A percentile compares a stretch with the other conserved stretches of the same genome.
Conservation (phyloP, 2,113 vertebrate genomes). For the Galemys pyrenaicus region DNA sequence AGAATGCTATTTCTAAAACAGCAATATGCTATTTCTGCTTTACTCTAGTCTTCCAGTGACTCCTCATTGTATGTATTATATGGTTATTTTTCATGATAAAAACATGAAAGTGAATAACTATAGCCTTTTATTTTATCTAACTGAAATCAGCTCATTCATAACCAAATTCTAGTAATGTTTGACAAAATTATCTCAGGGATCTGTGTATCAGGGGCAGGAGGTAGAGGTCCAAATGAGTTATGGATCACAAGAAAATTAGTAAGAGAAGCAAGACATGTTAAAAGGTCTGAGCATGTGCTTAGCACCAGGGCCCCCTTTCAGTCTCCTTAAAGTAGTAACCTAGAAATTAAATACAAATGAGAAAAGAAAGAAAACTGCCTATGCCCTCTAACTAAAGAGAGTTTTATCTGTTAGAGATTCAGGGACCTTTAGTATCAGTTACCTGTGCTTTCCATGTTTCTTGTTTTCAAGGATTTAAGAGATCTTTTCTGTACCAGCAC, state of each 20-base stretch:
- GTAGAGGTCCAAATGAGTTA: neutral
- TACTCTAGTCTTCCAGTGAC: neutral
- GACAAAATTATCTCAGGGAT: neutral
- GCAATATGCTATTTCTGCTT: neutral
- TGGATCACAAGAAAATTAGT: neutral
- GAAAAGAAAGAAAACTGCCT: neutral
- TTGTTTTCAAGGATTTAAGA: neutral
- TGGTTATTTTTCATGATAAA: neutral
- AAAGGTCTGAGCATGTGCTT: neutral
- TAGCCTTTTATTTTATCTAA: conserved; percentile 4
- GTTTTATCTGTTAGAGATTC: neutral
- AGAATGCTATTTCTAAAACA: neutral
- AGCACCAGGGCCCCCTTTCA: neutral
- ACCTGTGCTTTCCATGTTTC: neutral
- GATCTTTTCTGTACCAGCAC: neutral
- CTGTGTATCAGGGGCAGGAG: neutral
- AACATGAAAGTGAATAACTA: neutral
- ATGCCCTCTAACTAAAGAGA: neutral
- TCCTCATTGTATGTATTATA: neutral
- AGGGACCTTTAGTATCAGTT: neutral
- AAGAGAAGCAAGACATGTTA: neutral
- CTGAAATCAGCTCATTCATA: neutral
- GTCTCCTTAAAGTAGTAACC: neutral
- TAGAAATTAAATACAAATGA: neutral
- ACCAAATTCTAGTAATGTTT: neutral